phyloP scores from a whole-genome alignment of 1,140 invertebrate species.

The Cyphomyrmex costatus region DNA sequence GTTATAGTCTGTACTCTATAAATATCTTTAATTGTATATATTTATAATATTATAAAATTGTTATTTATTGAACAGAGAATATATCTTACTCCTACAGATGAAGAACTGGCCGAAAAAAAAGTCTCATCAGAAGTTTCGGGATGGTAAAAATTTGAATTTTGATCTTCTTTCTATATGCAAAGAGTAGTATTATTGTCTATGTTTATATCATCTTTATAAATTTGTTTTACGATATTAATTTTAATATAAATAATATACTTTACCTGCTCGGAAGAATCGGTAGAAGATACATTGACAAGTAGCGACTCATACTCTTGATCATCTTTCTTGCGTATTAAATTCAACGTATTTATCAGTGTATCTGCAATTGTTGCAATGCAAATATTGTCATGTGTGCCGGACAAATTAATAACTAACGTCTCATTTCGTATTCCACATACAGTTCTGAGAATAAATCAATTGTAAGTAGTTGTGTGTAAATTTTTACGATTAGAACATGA shows the following conservation, averaged over 20 bases:
- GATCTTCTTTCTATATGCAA: not conserved
- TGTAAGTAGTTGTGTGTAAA: not conserved
- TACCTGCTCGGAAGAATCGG: not conserved
- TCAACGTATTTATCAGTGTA: not conserved
- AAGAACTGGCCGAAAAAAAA: constrained; percentile 87
- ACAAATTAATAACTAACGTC: not conserved
- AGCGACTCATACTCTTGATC: no score
- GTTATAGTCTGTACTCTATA: not conserved
- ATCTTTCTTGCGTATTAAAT: not conserved
- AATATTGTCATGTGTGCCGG: no score
- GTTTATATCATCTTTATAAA: no score
- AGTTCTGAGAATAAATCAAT: not conserved
- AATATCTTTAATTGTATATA: not conserved
- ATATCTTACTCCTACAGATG: not conserved
- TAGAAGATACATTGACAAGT: no score
- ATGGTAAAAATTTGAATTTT: not conserved
- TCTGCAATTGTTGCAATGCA: not conserved
- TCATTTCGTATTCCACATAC: constrained; percentile 11
- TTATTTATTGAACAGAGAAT: not conserved
- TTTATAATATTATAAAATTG: not conserved
- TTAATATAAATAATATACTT: not conserved
- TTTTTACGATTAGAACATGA: no score
- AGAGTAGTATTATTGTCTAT: no score
- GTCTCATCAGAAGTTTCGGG: not conserved
- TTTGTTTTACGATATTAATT: not conserved